Conservation (phyloP, 2,888 invertebrate species). For the Parthenolecanium corni region DNA sequence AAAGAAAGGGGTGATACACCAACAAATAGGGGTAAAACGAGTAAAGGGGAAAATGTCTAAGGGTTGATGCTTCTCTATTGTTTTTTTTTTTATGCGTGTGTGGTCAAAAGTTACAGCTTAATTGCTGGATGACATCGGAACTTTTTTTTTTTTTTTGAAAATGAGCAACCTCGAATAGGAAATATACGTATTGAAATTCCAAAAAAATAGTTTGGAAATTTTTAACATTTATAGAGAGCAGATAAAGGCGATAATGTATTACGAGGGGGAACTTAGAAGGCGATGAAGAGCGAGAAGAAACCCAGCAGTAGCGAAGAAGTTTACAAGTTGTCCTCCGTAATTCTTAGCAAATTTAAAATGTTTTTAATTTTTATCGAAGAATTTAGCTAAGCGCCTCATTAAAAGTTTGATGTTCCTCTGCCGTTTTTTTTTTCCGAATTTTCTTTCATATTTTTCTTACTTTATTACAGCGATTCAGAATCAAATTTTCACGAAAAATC, state of each 20-base stretch:
- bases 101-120: background rate
- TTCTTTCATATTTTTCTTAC: background rate
- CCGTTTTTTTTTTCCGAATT: background rate
- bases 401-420: conserved; percentile 12
- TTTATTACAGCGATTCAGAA: background rate
- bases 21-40: background rate
- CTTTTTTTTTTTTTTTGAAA: background rate
- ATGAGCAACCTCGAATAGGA: too few relatives aligned
- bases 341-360: conserved; percentile 17
- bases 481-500: background rate
- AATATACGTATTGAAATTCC: background rate
- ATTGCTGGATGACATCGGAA: background rate
- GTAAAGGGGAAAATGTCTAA: background rate
- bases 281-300: background rate
- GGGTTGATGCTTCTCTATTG: conserved; percentile 1
- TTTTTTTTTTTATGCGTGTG: conserved; percentile 3
- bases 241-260: conserved; percentile 19
- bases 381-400: conserved; percentile 25
- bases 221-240: background rate
- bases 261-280: background rate
- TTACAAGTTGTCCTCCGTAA: conserved; percentile 13
- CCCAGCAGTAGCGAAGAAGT: conserved; percentile 10
- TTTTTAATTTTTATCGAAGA: conserved; percentile 21
- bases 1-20: background rate
- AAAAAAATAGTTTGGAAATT: conserved; percentile 10